These are phyloP conservation scores for Calyptomena viridis DNA, from an alignment of 2,113 vertebrate genomes.

Conservation along the genomic window DNA sequence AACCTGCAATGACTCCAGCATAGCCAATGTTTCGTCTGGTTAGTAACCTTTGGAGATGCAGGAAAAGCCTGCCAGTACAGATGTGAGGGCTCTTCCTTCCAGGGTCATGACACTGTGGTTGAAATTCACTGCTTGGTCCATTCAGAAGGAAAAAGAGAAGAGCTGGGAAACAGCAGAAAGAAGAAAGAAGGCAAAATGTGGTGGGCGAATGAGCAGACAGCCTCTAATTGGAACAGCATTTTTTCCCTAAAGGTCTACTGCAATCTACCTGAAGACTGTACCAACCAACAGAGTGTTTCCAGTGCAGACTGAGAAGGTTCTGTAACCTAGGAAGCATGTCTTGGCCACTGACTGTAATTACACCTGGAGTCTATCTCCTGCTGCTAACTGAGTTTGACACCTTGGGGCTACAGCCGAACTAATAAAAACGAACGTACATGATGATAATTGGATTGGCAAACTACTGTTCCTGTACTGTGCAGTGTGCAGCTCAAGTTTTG, in stretches of 20 bases:
- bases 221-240: neutral
- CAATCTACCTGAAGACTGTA: neutral
- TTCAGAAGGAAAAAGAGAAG: neutral
- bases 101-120: accelerated
- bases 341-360: neutral
- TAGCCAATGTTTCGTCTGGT: neutral
- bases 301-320: neutral
- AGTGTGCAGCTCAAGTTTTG: constrained; percentile 31
- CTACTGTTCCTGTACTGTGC: neutral
- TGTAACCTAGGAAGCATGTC: neutral
- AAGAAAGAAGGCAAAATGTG: neutral
- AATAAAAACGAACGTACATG: neutral
- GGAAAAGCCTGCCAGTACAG: neutral
- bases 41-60: neutral
- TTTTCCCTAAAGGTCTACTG: neutral
- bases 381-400: constrained; percentile 11
- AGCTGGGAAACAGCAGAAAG: neutral
- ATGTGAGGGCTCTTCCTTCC: neutral
- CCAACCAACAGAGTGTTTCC: neutral
- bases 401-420: neutral
- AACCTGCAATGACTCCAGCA: neutral
- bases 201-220: neutral
- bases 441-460: constrained; percentile 21
- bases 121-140: neutral
- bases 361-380: neutral